Evolutionary conservation across 2,888 invertebrate genomes (phyloP), one percentile per base, ranked within the genome.

Genomic region (Archips xylosteana): DNA sequence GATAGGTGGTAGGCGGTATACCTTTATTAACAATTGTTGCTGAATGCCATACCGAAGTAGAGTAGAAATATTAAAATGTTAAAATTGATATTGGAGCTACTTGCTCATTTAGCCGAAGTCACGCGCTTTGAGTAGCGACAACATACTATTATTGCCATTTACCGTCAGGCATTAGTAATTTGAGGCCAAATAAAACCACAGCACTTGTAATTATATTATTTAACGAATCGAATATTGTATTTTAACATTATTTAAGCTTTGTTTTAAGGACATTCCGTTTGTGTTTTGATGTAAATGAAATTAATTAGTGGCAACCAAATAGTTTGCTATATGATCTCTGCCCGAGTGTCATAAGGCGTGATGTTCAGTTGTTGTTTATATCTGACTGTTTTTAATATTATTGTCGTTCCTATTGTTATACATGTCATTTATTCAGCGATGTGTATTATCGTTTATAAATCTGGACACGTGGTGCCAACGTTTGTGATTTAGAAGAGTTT

Each of bases 301-400:
- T 59, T 32, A 49, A 57, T 34, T 69, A 59, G 59, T 34, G 60
- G 51, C 60, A 51, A 49, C 74, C 64, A 65, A 70, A 74, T 61
- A 49, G 67, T 45, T 57, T 64, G 57, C 72, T 74, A 75, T 76
- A 81, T 84, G 83, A 85, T 86, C 83, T 84, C 81, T 63, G 68
- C 78, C 71, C 76, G 80, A 75, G 82, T 85, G 84, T 85, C 83
- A 82, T 82, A 81, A 76, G 77, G 68, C 75, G 71, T 79, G 57
- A 68, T 68, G 42, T 78, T 76, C 78, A 68, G 78, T 76, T 76
- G 76, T 78, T 83, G 78, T 77, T 82, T 81, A 75, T 74, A 81
- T 78, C 80, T 79, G 75, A 79, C 78, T 85, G 84, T 87, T 85
- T 83, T 87, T 86, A 84, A 85, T 87, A 64, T 87, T 87, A 87